Evolutionary conservation across 1,140 invertebrate species (phyloP), one percentile per base, ranked within the genome.

Genomic region (Lordiphosa clarofinis): DNA sequence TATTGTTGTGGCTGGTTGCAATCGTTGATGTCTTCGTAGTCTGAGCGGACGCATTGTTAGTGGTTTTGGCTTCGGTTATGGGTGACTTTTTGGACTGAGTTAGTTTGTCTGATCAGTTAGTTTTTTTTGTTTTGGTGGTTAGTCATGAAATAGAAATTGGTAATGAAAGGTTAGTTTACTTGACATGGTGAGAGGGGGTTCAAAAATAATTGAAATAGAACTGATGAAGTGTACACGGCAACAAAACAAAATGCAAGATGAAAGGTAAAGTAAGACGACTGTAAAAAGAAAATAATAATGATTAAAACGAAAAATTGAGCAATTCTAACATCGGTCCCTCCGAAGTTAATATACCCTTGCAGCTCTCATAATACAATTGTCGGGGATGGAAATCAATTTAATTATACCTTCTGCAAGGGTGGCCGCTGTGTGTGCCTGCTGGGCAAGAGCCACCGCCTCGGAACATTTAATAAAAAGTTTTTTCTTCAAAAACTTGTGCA

Each of bases 271-370:
- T 10, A 67, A 62, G 33, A 48, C 56, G 53, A 82, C 78, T 84
- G 78, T 50, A 71, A 78, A 78, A 73, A 84, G 73, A 78, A 82
- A 78, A 65, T 21, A 82, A 78, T 65, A 44, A 62, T 84, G 63
- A 72, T 54, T 67, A 19, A 54, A 61, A 15, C 50, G 39, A 24
- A 63, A 43, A 50, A 60, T 28, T 44, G 35, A 35, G 1, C 10
- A 52, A 49, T 38, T 39, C 31, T 19, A 36, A 39, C 28, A 8
- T 31, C 28, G 28, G 28, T 31, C 7, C 7, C 28, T 5, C 28
- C 28, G 28, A 21, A 40, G 19, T 37, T 55, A 15, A 36, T 55
- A 69, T 49, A 59, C n/a, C 62, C 28, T 8, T 31, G 28, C 28
- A 31, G 24, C 19, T 3, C 19, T 3, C 19, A 19, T 19, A 19